Percentiles rank a stretch among this genome's conserved stretches.
Evolutionary conservation across 2,888 invertebrate species (phyloP).

Genomic region (Notocelia uddmanniana): DNA sequence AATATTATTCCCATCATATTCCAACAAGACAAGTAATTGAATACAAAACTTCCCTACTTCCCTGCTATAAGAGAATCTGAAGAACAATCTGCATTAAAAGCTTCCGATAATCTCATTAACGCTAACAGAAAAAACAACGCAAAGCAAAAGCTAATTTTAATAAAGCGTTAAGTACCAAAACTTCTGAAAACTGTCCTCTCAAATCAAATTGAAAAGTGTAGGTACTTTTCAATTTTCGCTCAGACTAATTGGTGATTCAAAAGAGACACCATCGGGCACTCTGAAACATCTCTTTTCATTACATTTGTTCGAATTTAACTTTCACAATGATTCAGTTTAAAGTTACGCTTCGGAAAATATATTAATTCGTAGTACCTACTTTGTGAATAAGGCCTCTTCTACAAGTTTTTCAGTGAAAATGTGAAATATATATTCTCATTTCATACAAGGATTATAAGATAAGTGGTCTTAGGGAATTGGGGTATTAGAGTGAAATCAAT

Average conservation of each 20-base stretch:
- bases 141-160: constrained; percentile 63
- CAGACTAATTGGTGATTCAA: constrained; percentile 57
- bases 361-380: constrained; percentile 50
- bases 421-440: constrained; percentile 23
- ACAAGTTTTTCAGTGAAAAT: constrained; percentile 19
- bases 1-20: background rate
- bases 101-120: constrained; percentile 57
- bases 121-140: constrained; percentile 47
- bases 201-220: constrained; percentile 59
- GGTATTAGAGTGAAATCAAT: background rate
- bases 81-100: constrained; percentile 43
- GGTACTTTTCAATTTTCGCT: constrained; percentile 60
- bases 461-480: background rate
- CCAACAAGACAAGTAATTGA: constrained; percentile 14
- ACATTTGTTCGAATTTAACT: constrained; percentile 45
- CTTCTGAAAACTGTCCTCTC: constrained; percentile 54
- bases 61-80: constrained; percentile 32
- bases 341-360: constrained; percentile 45
- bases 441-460: constrained; percentile 5
- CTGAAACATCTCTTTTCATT: constrained; percentile 48
- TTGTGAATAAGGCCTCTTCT: constrained; percentile 46
- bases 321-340: constrained; percentile 46
- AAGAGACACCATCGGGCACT: constrained; percentile 49
- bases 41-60: constrained; percentile 26
- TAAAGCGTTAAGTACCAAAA: constrained; percentile 57